Evolutionary conservation across 1,140 invertebrate genomes (phyloP).

Genomic region (Eubasilissa regina): DNA sequence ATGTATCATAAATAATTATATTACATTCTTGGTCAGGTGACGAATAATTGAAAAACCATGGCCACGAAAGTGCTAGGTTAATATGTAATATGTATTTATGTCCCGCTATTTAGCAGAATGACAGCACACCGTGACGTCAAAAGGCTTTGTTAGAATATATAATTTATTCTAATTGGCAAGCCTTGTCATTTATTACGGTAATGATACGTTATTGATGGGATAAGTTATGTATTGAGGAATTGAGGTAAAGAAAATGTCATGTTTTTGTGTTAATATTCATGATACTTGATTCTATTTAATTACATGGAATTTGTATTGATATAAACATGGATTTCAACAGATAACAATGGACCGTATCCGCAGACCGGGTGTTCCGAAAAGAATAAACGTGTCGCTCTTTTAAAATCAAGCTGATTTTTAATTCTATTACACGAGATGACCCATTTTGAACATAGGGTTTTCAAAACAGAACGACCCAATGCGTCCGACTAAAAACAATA

Average conservation of each 20-base stretch:
- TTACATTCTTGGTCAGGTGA: not conserved
- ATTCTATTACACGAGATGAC: too few species aligned
- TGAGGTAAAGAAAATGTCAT: not conserved
- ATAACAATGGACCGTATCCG: too few species aligned
- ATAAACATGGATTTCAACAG: too few species aligned
- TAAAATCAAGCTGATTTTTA: too few species aligned
- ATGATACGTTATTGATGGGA: constrained; percentile 30
- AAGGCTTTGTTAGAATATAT: constrained; percentile 23
- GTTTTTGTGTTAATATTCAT: not conserved
- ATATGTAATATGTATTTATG: constrained; percentile 11
- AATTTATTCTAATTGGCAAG: constrained; percentile 30
- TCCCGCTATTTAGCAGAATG: constrained; percentile 29
- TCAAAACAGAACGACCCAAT: too few species aligned
- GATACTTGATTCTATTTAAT: too few species aligned
- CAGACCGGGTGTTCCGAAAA: too few species aligned
- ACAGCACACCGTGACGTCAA: constrained; percentile 25
- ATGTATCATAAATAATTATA: not conserved
- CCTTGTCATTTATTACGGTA: constrained; percentile 18
- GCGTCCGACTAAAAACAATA: too few species aligned
- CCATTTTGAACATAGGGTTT: too few species aligned
- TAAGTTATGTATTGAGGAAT: constrained; percentile 23
- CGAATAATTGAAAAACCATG: constrained; percentile 12
- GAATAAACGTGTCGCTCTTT: too few species aligned
- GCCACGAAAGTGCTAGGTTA: not conserved
- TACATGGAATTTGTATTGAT: too few species aligned